Conservation (phyloP, 2,797 vertebrate species). For the Acrocephalus scirpaceus region DNA sequence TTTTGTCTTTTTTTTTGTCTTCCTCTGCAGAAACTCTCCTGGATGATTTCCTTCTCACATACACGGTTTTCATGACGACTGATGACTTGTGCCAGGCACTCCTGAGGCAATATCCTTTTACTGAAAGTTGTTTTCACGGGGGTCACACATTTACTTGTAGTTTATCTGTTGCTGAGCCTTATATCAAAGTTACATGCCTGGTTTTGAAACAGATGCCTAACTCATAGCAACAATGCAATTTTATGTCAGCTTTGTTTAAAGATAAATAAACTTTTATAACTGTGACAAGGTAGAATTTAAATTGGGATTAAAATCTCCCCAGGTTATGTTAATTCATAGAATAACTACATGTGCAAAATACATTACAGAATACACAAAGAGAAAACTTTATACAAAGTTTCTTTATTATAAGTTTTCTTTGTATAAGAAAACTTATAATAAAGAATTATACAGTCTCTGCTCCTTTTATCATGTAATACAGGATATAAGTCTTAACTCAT, state of each 20-base stretch:
- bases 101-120: constrained; percentile 96
- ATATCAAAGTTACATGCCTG: neutral
- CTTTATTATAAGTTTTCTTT: no score
- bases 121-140: neutral
- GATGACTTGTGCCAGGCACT: constrained; percentile 95
- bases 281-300: neutral
- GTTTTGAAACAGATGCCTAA: neutral
- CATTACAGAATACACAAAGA: neutral
- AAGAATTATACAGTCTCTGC: neutral
- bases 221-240: neutral
- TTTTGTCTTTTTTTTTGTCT: constrained; percentile 44
- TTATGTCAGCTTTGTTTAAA: neutral
- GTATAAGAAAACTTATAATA: no score
- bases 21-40: constrained; percentile 87
- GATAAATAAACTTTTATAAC: neutral
- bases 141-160: neutral
- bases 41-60: constrained; percentile 96
- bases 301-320: neutral
- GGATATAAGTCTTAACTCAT: neutral
- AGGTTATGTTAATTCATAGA: neutral
- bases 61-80: constrained; percentile 96
- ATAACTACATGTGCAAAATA: neutral
- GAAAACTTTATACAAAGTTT: no score
- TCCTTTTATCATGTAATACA: neutral
- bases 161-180: neutral